A percentile compares a stretch with the other conserved stretches of the same genome.
phyloP scores from a whole-genome alignment of 2,113 vertebrate species.

The Calyptomena viridis region DNA sequence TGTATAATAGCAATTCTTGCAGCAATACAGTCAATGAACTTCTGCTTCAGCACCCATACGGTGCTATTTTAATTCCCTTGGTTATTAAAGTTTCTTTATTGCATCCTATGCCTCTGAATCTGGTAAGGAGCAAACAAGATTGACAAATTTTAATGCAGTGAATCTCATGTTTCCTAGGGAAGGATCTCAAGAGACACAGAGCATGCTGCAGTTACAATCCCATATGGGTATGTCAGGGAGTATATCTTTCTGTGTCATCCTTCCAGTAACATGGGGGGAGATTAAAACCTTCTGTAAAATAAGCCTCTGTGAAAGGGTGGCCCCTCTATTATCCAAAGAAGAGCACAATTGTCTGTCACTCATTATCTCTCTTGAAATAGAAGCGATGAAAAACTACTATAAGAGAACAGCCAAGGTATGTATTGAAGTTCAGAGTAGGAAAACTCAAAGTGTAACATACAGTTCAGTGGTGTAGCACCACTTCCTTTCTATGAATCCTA shows the following conservation, averaged over 20 bases:
- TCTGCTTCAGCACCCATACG: neutral
- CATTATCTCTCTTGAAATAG: neutral
- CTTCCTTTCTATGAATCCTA: neutral
- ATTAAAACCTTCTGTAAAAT: neutral
- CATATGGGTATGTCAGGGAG: neutral
- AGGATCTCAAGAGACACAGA: neutral
- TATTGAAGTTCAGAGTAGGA: neutral
- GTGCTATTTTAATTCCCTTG: neutral
- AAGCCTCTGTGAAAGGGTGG: neutral
- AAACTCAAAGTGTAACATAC: neutral
- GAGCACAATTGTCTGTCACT: neutral
- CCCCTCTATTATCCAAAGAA: neutral
- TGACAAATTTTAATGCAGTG: neutral
- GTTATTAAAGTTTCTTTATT: neutral
- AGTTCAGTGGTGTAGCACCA: neutral
- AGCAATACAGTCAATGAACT: neutral
- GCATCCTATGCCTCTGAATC: neutral
- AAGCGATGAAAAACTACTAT: neutral
- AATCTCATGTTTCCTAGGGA: neutral
- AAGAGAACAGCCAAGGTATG: neutral
- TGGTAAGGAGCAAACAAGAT: neutral
- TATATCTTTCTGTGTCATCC: neutral
- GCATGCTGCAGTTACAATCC: neutral
- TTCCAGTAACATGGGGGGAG: neutral
- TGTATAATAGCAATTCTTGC: neutral